Percentiles rank a stretch among this genome's conserved stretches.
Evolutionary conservation across 2,797 vertebrate genomes (phyloP).

Genomic region (Helarctos malayanus): DNA sequence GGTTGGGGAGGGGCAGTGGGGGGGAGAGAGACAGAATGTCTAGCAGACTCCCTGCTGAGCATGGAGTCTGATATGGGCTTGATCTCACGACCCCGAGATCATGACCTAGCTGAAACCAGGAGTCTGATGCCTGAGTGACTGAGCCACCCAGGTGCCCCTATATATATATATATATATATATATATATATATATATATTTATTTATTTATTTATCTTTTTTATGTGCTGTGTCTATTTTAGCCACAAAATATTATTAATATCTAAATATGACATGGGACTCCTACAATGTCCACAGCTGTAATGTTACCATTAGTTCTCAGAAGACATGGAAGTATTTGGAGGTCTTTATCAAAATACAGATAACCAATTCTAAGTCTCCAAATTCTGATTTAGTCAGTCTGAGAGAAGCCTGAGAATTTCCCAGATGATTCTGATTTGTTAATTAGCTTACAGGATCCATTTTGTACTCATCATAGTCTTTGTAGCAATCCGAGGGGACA

Average conservation of each 20-base stretch:
- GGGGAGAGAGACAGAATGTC: not conserved
- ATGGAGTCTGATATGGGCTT: not conserved
- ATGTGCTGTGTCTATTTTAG: conserved; percentile 26
- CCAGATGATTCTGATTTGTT: conserved; percentile 3
- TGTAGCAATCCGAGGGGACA: conserved; percentile 20
- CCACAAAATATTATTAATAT: conserved; percentile 20
- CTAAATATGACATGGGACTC: not conserved
- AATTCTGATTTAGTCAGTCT: conserved; percentile 6
- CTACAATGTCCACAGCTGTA: not conserved
- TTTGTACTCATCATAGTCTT: not conserved
- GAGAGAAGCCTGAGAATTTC: not conserved
- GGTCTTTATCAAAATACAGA: not conserved
- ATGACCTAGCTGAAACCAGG: not conserved
- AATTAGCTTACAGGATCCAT: not conserved
- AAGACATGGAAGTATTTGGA: not conserved
- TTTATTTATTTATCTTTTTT: not conserved
- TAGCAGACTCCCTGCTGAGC: not conserved
- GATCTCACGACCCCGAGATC: not conserved
- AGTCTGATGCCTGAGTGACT: not conserved
- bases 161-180: not conserved
- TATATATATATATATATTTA: not conserved
- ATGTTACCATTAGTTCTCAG: not conserved
- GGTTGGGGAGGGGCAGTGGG: not conserved
- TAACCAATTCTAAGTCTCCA: not conserved
- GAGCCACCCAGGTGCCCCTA: not conserved